Evolutionary conservation across 1,140 invertebrate species (phyloP), one percentile per base, ranked within the genome.

Genomic region (Pogonomyrmex californicus): DNA sequence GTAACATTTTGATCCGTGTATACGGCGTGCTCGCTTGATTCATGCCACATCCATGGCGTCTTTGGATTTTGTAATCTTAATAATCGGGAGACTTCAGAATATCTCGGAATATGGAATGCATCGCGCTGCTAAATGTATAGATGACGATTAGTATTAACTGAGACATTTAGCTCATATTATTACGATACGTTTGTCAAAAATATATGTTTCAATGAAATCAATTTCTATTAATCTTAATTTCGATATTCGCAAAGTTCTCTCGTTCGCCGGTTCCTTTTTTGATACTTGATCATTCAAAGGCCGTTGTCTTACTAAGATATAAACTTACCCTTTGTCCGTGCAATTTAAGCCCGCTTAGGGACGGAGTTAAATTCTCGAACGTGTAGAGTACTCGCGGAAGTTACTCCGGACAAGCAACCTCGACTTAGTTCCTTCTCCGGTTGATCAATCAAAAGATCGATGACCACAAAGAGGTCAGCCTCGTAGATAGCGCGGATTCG

Each of bases 361-460:
- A 9, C 23, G 23, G n/a, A 73, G 33, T 54, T 2, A 17, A 30
- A 30, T 58, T 71, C 49, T 14, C n/a, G 17, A 14, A 70, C 12
- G 36, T 7, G 23, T 44, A 12, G 66, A 47, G 30, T 71, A 71
- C 58, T 82, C 66, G 38, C 65, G 63, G 1, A 47, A 82, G 38
- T 58, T 58, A 23, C 23, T 3, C 38, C 17, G 5, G 9, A 36
- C 30, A 38, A 10, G 56, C 66, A 30, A 58, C 41, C 17, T 17
- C 1, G 38, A 14, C 17, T n/a, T 70, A 6, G 41, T 1, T 41
- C 17, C 44, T 62, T 30, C 17, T 38, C 5, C 68, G 68, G 7
- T 54, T n/a, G 66, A 82, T 71, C 79, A 82, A 71, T 82, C 79
- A 14, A 17, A 23, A 14, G 68, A 49, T 83, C 79, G 54, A 60